Base-by-base conservation (phyloP, 2,888 invertebrate genomes). In the Leucophenga montana region DNA sequence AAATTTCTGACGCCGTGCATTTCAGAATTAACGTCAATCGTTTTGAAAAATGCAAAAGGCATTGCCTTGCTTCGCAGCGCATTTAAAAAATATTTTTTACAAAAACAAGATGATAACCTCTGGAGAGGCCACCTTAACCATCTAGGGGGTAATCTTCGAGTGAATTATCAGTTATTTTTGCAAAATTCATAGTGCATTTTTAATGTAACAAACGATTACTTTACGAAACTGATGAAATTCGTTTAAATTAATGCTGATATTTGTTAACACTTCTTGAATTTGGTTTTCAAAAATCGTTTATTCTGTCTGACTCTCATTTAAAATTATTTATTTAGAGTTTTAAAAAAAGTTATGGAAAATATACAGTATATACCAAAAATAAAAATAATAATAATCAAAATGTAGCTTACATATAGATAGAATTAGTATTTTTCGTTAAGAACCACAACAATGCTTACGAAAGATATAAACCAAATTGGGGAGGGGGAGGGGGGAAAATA, bases 101-200 rank as follows among this genome's bases (percentile, higher is more conserved):
- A 68, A 62, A 68, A 68, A 68, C 68, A 68, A 50, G 13, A 13
- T 56, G 68, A 68, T 68, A 68, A 68, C 48, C 68, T 64, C 14
- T 68, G 22, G 22, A 46, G 46, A 22, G 8, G 11, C 6, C 20
- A 6, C 3, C n/a, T 39, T 61, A 22, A 39, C 33, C 46, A 31
- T 8, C 31, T 44, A 22, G 68, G 68, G 67, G 68, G 68, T 54
- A 68, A 68, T 22, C 18, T 13, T 11, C 16, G 11, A 5, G 18
- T 18, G 16, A 9, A 20, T 56, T 56, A 56, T 56, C 56, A 56
- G 56, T 22, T 20, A 14, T 22, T 22, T 56, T 56, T 11, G 56
- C 9, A 39, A 61, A 54, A 54, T 3, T 6, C 54, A 18, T 18
- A 33, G 5, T 61, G 44, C 61, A 61, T 27, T 39, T 33, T 61